Evolutionary conservation across 2,113 vertebrate species (phyloP).

Genomic region (Chamaea fasciata): DNA sequence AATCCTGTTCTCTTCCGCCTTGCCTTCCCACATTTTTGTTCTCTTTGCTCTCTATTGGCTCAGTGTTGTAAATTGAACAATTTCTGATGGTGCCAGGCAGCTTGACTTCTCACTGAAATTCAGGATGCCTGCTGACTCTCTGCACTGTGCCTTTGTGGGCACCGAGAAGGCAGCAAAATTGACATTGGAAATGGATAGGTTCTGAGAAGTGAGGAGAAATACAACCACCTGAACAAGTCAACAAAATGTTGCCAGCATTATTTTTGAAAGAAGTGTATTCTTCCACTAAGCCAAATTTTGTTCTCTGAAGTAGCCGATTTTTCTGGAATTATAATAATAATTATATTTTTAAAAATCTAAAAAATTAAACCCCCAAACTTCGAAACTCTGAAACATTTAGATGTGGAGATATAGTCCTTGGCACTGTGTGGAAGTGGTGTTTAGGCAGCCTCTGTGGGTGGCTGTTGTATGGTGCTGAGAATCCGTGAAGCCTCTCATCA

Average conservation of each 20-base stretch:
- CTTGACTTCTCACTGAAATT: neutral
- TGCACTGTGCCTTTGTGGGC: neutral
- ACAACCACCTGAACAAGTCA: neutral
- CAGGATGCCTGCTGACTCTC: neutral
- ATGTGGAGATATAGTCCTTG: neutral
- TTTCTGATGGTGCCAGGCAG: neutral
- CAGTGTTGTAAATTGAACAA: neutral
- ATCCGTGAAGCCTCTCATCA: fast-evolving
- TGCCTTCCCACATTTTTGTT: neutral
- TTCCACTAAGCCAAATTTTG: neutral
- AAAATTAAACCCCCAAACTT: neutral
- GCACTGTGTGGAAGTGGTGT: neutral
- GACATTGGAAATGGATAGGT: neutral
- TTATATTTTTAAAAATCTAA: neutral
- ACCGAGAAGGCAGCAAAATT: neutral
- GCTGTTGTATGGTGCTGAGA: neutral
- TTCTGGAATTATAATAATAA: neutral
- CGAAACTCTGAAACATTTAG: neutral
- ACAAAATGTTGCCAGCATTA: neutral
- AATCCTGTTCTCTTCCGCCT: neutral
- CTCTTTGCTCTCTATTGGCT: neutral
- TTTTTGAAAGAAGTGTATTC: neutral
- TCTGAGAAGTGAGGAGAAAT: neutral
- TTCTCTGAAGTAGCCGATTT: neutral
- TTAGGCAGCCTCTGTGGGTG: neutral